Conservation (phyloP, 2,113 vertebrate species). For the Sebastes fasciatus region DNA sequence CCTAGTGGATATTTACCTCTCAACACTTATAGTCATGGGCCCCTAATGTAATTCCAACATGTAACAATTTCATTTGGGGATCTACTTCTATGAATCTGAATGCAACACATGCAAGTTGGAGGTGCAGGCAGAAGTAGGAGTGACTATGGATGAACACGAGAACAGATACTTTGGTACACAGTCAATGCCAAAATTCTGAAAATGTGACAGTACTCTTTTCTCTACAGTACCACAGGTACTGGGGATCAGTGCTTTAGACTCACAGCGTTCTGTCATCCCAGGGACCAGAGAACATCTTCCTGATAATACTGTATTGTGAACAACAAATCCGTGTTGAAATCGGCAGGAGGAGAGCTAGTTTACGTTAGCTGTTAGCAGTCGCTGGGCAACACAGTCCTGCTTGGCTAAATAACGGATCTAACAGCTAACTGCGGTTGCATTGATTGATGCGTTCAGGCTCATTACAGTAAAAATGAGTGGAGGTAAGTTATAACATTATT, state of each 20-base stretch:
- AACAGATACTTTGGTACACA: no score
- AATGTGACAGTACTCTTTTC: no score
- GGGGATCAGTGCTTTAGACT: no score
- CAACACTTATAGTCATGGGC: not conserved
- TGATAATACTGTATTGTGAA: not conserved
- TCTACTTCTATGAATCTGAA: not conserved
- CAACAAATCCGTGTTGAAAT: no score
- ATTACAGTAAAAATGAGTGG: not conserved
- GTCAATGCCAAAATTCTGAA: no score
- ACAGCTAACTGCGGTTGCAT: no score
- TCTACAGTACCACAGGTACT: no score
- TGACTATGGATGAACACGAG: no score
- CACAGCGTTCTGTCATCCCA: no score
- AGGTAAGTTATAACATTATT: not conserved
- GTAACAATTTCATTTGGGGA: not conserved
- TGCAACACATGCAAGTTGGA: not conserved
- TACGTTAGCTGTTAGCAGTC: not conserved
- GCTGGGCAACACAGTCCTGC: not conserved
- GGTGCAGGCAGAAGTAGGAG: not conserved
- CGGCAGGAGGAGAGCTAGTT: not conserved
- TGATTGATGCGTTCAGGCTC: no score
- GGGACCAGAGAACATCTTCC: not conserved
- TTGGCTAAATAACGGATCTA: not conserved
- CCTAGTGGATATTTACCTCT: conserved; percentile 15
- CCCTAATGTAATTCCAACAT: not conserved